phyloP scores from a whole-genome alignment of 2,113 vertebrate species.

The Colius striatus region DNA sequence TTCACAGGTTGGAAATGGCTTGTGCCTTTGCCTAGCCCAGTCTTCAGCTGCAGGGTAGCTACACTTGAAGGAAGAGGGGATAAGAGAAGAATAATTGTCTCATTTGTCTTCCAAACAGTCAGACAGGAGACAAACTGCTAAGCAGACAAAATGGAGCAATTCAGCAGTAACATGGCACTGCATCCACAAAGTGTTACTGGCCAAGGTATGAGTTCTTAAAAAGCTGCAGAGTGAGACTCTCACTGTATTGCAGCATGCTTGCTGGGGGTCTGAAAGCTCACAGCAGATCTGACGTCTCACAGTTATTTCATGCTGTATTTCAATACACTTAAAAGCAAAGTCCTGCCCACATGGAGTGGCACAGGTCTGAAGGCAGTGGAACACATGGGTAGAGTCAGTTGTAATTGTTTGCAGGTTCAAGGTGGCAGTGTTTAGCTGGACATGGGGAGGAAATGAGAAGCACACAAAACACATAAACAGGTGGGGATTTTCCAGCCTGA shows the following conservation, averaged over 20 bases:
- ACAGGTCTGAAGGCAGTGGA: neutral
- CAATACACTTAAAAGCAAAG: neutral
- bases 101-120: neutral
- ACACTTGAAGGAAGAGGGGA: neutral
- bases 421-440: neutral
- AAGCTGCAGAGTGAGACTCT: neutral
- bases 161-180: rapidly evolving
- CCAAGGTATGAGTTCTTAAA: neutral
- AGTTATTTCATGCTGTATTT: neutral
- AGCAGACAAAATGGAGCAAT: neutral
- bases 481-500: neutral
- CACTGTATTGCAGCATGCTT: neutral
- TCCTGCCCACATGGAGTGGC: neutral
- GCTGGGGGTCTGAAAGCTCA: neutral
- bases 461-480: neutral
- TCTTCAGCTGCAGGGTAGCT: neutral
- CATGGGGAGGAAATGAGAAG: neutral
- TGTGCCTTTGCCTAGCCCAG: neutral
- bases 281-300: neutral
- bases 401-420: neutral
- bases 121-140: neutral
- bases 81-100: neutral
- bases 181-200: rapidly evolving
- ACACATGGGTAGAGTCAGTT: neutral
- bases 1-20: neutral